Base-by-base conservation (phyloP, 37 sponge, comb jelly and placozoan genomes). In the Hormiphora californensis region DNA sequence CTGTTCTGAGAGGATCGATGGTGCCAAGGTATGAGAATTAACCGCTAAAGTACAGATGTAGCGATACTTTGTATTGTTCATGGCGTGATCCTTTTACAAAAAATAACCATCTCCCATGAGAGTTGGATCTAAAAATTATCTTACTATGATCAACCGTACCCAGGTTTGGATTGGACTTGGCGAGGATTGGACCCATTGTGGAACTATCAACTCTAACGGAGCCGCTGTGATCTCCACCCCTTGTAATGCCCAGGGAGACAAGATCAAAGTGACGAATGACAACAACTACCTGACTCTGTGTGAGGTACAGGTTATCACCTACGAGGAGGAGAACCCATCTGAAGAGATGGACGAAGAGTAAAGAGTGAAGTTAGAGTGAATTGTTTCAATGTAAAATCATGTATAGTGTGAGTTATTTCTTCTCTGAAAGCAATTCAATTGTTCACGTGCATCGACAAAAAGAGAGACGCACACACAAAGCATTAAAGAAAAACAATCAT, bases 261-360 rank as follows among this genome's bases (percentile, higher is more conserved):
- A 4, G 7, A 30, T 57, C 3, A 15, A 5, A 21, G 27, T 57
- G 3, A 57, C 61, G 7, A 57, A 57, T 15, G 61, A 57, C 27
- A 57, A 57, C 61, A 57, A 30, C 27, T 57, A 57, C 27, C 61
- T 57, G 7, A 57, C 61, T 57, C 61, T 57, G 4, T 57, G 61
- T 15, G 61, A 57, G 61, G 61, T 57, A 5, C 30, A 57, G 61
- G 61, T 57, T 57, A 5, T 57, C 3, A 30, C 30, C 27, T 28
- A 57, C 30, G n/a, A 30, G 5, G 61, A 57, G 23, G 61, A 57
- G 61, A 30, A 5, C 23, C 61, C 61, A 5, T 21, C 61, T 5
- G 61, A 57, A 57, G 61, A 28, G n/a, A 57, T 57, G 3, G 61
- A 57, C n/a, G 61, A 57, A 57, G 61, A 57, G 27, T 57, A 57